Percentiles rank a stretch among this genome's conserved stretches.
Evolutionary conservation across 2,113 vertebrate species (phyloP).

Genomic region (Alexandromys fortis): DNA sequence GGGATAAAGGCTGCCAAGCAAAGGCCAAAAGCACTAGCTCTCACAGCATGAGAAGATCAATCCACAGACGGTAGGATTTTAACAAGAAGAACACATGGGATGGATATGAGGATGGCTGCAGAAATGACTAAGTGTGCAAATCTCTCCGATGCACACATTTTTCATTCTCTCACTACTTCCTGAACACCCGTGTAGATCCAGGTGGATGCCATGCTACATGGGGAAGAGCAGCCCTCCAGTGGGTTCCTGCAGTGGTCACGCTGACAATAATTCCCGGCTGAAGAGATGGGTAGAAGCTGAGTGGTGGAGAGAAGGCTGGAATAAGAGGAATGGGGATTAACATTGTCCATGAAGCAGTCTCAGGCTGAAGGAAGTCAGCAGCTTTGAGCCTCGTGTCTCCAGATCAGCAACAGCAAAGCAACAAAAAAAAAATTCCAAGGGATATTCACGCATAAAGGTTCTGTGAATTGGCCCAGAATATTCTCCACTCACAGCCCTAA

Average conservation of each 20-base stretch:
- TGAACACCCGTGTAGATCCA: slow-evolving; percentile 35
- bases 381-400: not conserved
- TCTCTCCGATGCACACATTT: not conserved
- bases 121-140: slow-evolving; percentile 1
- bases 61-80: not conserved
- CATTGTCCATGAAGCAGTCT: not conserved
- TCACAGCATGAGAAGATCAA: not conserved
- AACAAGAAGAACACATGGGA: not conserved
- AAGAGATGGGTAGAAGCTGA: not conserved
- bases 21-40: not conserved
- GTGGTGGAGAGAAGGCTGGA: not conserved
- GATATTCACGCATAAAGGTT: not conserved
- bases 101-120: not conserved
- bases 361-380: not conserved
- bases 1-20: not conserved
- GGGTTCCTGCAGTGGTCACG: not conserved
- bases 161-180: slow-evolving; percentile 29
- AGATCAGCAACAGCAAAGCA: not conserved
- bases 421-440: not conserved
- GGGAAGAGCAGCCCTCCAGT: not conserved
- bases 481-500: not conserved
- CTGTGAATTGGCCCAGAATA: not conserved
- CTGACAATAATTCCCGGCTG: not conserved
- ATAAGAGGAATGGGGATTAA: not conserved
- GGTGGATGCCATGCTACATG: not conserved